phyloP scores from a whole-genome alignment of 92 coral and sea anemone species.

The Zoanthus sansibaricus region DNA sequence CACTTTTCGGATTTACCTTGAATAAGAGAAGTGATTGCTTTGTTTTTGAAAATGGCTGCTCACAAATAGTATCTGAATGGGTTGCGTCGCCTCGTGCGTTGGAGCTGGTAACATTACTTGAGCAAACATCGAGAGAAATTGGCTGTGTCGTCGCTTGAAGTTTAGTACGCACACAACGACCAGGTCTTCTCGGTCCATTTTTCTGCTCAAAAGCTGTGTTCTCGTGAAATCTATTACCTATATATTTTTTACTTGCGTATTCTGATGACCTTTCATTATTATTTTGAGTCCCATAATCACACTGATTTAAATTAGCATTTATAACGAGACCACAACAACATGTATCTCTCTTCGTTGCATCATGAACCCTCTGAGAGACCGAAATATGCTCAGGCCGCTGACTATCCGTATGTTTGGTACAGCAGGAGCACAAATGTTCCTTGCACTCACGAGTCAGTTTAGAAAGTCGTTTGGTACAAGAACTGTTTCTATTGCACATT shows the following conservation, averaged over 20 bases:
- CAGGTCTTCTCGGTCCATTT: neutral
- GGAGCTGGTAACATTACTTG: neutral
- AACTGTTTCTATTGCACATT: neutral
- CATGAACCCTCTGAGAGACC: conserved; percentile 19
- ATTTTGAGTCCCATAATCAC: neutral
- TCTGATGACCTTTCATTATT: neutral
- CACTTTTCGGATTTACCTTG: neutral
- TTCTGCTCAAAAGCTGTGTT: neutral
- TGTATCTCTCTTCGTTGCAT: conserved; percentile 15
- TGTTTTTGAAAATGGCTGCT: neutral
- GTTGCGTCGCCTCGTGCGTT: neutral
- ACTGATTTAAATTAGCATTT: neutral
- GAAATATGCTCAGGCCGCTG: conserved; percentile 12
- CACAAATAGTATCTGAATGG: neutral
- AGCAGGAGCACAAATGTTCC: conserved; percentile 37
- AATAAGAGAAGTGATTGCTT: neutral
- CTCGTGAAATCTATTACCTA: neutral
- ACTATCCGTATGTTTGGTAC: neutral
- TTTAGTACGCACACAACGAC: neutral
- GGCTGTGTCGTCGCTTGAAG: neutral
- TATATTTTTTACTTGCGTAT: neutral
- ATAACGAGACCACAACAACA: neutral
- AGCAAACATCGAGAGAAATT: neutral
- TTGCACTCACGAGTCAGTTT: conserved; percentile 13
- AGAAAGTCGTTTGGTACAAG: neutral